Evolutionary conservation across 1,140 invertebrate species (phyloP), one percentile per base, ranked within the genome.

Genomic region (Drosophila navojoa): DNA sequence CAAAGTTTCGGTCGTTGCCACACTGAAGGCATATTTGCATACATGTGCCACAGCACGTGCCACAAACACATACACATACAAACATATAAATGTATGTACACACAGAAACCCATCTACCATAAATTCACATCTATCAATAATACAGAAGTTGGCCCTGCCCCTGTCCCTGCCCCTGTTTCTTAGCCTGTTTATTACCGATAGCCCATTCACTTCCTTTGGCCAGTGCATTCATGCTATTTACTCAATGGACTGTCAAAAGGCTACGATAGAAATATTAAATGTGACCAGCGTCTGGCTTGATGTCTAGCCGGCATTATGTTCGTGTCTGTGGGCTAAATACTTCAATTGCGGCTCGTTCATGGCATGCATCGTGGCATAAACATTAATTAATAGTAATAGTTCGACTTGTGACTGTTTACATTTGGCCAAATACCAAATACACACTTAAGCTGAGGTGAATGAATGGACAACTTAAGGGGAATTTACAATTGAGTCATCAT

Each of bases 241-340:
- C 13, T 15, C 50, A 16, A 49, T 44, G 68, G 60, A 58, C 45
- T 62, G 29, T 35, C 16, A 35, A 59, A 68, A 81, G 45, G 57
- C 49, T 13, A 19, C 52, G 19, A 22, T 22, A 22, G 62, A 71
- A 76, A 81, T 86, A 81, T 78, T 87, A 47, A 75, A 76, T 52
- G 44, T 62, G 35, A 54, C 54, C 54, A 32, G 53, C 44, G 82
- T 87, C 82, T 79, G 68, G 72, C 38, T 52, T 59, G 27, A 52
- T 67, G 82, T 87, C 82, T 86, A 77, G 79, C 50, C 71, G 38
- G 32, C 40, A 78, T 64, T 52, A 58, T 47, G 77, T 76, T 71
- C 66, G 58, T 69, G 40, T 53, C 63, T 71, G 29, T 47, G 57
- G 27, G 45, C 38, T 74, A 47, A 45, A 67, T 58, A 29, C 32